Evolutionary conservation across 2,888 invertebrate species (phyloP).

Genomic region (Plutella xylostella): DNA sequence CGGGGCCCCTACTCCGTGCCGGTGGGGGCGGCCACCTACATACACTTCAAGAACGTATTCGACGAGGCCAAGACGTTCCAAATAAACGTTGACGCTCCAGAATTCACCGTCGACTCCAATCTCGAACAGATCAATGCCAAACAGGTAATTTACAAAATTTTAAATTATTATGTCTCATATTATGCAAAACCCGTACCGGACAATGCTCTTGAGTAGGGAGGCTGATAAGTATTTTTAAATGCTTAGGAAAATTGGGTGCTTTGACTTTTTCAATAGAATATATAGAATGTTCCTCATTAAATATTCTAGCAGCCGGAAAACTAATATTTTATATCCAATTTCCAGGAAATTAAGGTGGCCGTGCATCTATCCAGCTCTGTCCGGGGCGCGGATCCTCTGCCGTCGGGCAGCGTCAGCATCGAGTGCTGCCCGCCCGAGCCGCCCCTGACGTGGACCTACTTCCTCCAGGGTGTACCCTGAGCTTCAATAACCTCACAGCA

Average conservation of each 20-base stretch:
- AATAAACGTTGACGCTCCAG: constrained; percentile 39
- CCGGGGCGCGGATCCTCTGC: constrained; percentile 25
- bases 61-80: constrained; percentile 38
- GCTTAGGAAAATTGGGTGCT: too few relatives aligned
- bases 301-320: too few relatives aligned
- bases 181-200: too few relatives aligned
- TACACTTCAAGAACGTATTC: constrained; percentile 53
- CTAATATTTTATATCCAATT: too few relatives aligned
- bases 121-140: constrained; percentile 30
- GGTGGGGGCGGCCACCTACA: constrained; percentile 33
- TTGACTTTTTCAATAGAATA: too few relatives aligned
- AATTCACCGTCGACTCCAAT: constrained; percentile 40
- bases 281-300: too few relatives aligned
- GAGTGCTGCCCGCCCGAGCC: constrained; percentile 44
- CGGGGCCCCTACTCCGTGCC: constrained; percentile 48
- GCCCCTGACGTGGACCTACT: constrained; percentile 51
- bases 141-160: too few relatives aligned
- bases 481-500: background rate
- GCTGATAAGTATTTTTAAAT: too few relatives aligned
- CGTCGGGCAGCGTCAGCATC: constrained; percentile 47
- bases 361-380: too few relatives aligned
- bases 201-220: too few relatives aligned
- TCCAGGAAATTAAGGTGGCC: constrained; percentile 43
- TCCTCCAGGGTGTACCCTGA: constrained; percentile 41
- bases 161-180: too few relatives aligned